Percentiles rank a stretch among this genome's conserved stretches.
phyloP scores from a whole-genome alignment of 2,113 vertebrate genomes.

The Corythaixoides concolor region DNA sequence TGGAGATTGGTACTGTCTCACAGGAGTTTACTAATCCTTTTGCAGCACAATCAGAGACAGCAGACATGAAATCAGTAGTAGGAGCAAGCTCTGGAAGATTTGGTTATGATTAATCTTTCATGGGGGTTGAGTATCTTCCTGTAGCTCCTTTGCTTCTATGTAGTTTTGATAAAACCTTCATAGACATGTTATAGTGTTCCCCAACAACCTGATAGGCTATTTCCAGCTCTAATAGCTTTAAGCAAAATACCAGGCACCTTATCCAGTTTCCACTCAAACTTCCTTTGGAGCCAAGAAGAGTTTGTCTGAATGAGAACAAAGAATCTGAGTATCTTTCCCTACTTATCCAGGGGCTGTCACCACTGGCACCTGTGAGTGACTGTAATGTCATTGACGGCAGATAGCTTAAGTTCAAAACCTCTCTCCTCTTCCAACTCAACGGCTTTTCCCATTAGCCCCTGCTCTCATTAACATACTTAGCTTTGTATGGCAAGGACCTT shows the following conservation, averaged over 20 bases:
- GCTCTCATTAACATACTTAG: background rate
- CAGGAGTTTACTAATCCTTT: conserved; percentile 4
- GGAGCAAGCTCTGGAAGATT: background rate
- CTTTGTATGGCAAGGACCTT: background rate
- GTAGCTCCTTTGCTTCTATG: background rate
- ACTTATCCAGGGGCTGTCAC: background rate
- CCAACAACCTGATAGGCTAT: background rate
- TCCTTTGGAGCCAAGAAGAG: background rate
- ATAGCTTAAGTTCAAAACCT: background rate
- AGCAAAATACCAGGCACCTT: background rate
- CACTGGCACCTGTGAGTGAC: background rate
- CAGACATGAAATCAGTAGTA: conserved; percentile 16
- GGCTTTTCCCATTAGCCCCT: background rate
- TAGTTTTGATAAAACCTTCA: conserved; percentile 3
- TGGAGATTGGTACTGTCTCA: background rate
- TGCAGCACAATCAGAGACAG: background rate
- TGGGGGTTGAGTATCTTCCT: background rate
- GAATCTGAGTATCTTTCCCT: background rate
- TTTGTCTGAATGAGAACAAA: conserved; percentile 18
- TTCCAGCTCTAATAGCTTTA: background rate
- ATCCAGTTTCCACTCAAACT: conserved; percentile 25
- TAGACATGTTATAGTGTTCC: background rate
- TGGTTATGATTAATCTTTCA: conserved; percentile 1
- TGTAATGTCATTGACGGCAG: background rate
- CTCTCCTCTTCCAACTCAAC: background rate